These are phyloP conservation scores for Meandrusa payeni DNA, from an alignment of 2,888 invertebrate genomes.

Conservation along the genomic window DNA sequence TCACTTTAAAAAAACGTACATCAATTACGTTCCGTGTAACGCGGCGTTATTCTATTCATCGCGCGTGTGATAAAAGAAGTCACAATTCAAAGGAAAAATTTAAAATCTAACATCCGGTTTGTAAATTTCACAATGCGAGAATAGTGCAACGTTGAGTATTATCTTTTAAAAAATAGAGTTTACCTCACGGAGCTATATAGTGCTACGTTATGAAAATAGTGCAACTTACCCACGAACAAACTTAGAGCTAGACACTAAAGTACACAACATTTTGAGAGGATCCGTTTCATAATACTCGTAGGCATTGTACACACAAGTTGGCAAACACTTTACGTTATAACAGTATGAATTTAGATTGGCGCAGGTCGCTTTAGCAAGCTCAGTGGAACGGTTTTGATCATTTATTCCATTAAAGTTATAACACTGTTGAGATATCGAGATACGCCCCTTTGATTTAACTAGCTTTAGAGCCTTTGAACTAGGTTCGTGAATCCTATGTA, in stretches of 20 bases:
- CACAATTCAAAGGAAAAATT: too few species aligned
- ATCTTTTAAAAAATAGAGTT: slow-evolving; percentile 1
- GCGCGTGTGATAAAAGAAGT: too few species aligned
- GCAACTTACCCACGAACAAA: slow-evolving; percentile 23
- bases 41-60: too few species aligned
- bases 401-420: slow-evolving; percentile 72
- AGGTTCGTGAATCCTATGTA: too few species aligned
- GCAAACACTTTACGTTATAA: slow-evolving; percentile 33
- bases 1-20: too few species aligned
- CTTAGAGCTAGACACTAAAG: slow-evolving; percentile 26
- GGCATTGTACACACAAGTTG: slow-evolving; percentile 28
- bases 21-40: too few species aligned
- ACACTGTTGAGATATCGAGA: slow-evolving; percentile 35
- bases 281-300: slow-evolving; percentile 27
- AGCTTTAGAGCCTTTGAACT: slow-evolving; percentile 23
- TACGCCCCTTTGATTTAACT: slow-evolving; percentile 30
- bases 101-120: too few species aligned
- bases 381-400: slow-evolving; percentile 44
- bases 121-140: too few species aligned
- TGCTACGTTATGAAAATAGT: neutral
- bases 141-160: neutral
- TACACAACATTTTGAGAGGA: slow-evolving; percentile 16
- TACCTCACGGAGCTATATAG: neutral
- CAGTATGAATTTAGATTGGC: slow-evolving; percentile 54
- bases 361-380: slow-evolving; percentile 27